Conservation (phyloP, 2,113 vertebrate species). For the Microtus pennsylvanicus region DNA sequence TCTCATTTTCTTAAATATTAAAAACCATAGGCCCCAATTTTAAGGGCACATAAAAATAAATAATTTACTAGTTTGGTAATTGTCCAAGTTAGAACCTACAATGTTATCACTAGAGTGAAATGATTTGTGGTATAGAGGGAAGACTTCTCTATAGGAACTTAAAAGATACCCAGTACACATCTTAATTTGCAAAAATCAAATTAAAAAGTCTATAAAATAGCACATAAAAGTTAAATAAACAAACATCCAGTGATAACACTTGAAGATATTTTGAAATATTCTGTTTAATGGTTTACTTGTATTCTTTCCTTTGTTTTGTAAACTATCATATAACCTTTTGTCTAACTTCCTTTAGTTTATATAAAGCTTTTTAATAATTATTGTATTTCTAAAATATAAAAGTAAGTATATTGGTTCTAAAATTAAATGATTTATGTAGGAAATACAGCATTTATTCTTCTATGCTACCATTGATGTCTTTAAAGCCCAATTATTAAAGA, state of each 20-base stretch:
- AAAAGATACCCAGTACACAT: neutral
- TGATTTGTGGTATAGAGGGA: neutral
- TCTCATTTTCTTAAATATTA: constrained; percentile 40
- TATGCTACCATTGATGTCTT: neutral
- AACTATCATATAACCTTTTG: neutral
- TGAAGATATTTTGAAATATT: neutral
- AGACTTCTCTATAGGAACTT: neutral
- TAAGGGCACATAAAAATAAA: neutral
- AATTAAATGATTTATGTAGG: neutral
- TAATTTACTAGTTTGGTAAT: neutral
- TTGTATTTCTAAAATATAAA: neutral
- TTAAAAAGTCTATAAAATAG: neutral
- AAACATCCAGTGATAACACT: neutral
- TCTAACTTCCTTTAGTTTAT: neutral
- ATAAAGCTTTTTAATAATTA: neutral
- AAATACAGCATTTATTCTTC: too few relatives aligned
- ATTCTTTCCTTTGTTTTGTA: neutral
- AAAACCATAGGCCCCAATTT: neutral
- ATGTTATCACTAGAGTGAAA: neutral
- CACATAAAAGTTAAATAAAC: neutral
- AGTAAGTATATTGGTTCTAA: neutral
- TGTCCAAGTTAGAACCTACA: constrained; percentile 10
- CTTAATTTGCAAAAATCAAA: neutral
- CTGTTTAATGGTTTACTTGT: neutral
- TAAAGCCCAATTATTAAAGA: neutral